These are phyloP conservation scores for Motacilla alba DNA, from an alignment of 2,113 vertebrate genomes.

Conservation along the genomic window DNA sequence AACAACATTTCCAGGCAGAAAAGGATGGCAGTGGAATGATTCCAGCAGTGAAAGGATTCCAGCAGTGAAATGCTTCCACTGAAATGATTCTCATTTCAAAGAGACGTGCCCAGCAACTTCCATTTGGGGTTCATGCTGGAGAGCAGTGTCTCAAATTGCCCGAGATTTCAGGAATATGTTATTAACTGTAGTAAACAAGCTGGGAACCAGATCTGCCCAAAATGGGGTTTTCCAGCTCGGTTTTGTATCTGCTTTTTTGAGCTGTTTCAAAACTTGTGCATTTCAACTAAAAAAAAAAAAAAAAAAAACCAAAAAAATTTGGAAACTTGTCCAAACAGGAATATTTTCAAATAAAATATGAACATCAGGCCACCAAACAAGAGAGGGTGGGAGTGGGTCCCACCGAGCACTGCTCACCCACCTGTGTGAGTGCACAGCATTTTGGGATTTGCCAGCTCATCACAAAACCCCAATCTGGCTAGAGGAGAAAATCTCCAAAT, in stretches of 20 bases:
- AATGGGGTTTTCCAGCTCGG: neutral
- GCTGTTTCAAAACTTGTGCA: neutral
- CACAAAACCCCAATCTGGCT: neutral
- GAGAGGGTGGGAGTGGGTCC: neutral
- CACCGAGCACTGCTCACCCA: neutral
- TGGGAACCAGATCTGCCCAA: neutral
- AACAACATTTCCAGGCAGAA: neutral
- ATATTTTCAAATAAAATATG: neutral
- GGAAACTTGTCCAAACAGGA: neutral
- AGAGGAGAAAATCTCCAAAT: neutral
- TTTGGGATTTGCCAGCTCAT: neutral
- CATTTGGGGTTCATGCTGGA: neutral
- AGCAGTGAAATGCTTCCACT: neutral
- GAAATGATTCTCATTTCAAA: neutral
- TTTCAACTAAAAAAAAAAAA: neutral
- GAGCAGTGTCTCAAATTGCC: neutral
- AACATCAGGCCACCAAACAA: neutral
- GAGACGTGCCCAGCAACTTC: neutral
- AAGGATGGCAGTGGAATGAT: neutral
- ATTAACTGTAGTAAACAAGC: neutral
- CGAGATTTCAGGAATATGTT: neutral
- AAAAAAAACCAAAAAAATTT: too few relatives aligned
- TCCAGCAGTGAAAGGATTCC: neutral
- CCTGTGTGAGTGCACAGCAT: accelerated
- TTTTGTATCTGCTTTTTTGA: neutral